Conservation (phyloP, 2,113 vertebrate genomes). For the Sula dactylatra region DNA sequence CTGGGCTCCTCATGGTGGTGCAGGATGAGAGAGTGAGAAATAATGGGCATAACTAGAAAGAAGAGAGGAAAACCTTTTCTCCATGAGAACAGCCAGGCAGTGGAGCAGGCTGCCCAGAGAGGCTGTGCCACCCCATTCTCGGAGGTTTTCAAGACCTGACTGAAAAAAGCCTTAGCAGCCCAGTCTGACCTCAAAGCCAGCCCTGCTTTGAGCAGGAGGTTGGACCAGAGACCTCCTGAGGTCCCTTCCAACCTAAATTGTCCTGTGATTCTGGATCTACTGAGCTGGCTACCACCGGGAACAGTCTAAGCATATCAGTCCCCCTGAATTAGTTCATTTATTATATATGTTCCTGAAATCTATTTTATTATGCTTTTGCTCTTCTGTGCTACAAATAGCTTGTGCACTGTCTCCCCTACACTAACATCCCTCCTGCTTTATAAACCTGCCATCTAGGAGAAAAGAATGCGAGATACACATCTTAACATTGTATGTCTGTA, state of each 20-base stretch:
- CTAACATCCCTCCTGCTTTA: neutral
- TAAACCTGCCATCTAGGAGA: neutral
- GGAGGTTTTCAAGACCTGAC: neutral
- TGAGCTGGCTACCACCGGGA: neutral
- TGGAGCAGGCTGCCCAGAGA: neutral
- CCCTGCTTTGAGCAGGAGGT: neutral
- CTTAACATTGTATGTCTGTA: neutral
- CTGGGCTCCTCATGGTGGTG: neutral
- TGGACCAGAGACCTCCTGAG: neutral
- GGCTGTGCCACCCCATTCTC: neutral
- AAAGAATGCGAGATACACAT: neutral
- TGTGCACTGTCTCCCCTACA: neutral
- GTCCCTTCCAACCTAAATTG: neutral
- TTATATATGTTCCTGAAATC: neutral
- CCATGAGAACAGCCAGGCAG: neutral
- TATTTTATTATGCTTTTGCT: neutral
- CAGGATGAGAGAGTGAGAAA: neutral
- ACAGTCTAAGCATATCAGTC: neutral
- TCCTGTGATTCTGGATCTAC: neutral
- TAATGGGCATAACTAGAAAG: neutral
- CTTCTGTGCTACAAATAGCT: neutral
- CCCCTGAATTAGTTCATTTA: neutral
- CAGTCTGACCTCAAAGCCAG: neutral
- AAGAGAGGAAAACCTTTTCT: neutral
- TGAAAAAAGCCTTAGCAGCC: neutral